phyloP scores from a whole-genome alignment of 2,113 vertebrate species.

The Nicator chloris region DNA sequence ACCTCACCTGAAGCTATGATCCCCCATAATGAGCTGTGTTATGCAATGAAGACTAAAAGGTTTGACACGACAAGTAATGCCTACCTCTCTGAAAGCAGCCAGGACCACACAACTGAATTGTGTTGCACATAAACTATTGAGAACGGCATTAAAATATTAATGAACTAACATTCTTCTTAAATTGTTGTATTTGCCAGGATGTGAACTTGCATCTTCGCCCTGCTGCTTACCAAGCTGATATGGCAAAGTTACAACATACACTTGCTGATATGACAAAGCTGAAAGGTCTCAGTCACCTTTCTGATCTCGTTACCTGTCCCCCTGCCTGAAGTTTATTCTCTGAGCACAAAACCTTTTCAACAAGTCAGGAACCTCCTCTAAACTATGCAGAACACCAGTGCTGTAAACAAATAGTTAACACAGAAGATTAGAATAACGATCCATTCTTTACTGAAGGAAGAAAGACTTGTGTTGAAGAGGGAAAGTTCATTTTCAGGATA shows the following conservation, averaged over 20 bases:
- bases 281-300: not conserved
- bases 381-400: not conserved
- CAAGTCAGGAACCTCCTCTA: not conserved
- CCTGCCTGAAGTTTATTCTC: not conserved
- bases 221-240: not conserved
- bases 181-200: not conserved
- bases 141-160: constrained; percentile 34
- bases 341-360: not conserved
- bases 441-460: not conserved
- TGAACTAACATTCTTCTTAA: not conserved
- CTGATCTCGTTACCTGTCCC: not conserved
- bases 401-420: not conserved
- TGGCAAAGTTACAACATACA: not conserved
- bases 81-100: constrained; percentile 1
- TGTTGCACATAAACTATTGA: constrained; percentile 30
- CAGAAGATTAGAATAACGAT: not conserved
- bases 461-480: not conserved
- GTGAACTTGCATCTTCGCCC: not conserved
- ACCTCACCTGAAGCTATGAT: constrained; percentile 58
- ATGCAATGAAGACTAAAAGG: constrained; percentile 39
- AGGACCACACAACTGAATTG: not conserved
- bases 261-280: not conserved
- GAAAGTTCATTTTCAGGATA: not conserved
- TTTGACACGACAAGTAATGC: constrained; percentile 45
- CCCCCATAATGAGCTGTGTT: constrained; percentile 47